Base-by-base conservation (phyloP, 2,113 vertebrate genomes). In the Macrotus californicus region DNA sequence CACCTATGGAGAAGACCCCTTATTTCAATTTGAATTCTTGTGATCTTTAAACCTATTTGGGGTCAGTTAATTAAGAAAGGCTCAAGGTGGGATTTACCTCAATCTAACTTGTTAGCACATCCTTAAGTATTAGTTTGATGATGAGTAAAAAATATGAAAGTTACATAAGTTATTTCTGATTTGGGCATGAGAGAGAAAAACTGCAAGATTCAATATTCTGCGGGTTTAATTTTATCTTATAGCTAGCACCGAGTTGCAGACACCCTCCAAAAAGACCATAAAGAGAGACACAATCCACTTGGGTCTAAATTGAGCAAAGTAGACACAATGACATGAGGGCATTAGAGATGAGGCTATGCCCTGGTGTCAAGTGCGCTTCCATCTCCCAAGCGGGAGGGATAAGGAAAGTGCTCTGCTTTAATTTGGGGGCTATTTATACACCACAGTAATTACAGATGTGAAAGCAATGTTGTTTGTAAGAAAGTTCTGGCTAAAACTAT, bases 361-460 rank as follows among this genome's bases (percentile, higher is more conserved):
- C 97, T 84, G 73, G 10, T 92, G 29, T 22, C 89, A 59, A 86
- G 79, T 97, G 95, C 89, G 97, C 92, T 93, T 86, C 48, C 46
- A 24, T 92, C 70, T 97, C 64, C 54, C 88, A 95, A 96, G 94
- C 0, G n/a, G 5, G 6, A 95, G 73, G 59, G 95, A 97, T 67
- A 94, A 94, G 96, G 75, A 82, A 81, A 96, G 73, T 59, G 59
- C 41, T 95, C 43, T 96, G 70, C 87, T 97, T 95, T 96, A 61
- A 21, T 75, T 95, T 81, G 89, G n/a, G 70, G 39, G 11, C 87
- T 97, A 95, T 95, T 97, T 97, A 94, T 64, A 91, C 72, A 96
- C 52, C 34, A 95, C 95, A 84, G 7, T 97, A 97, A 96, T 95
- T 97, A 93, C 75, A 94, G 48, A 92, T 77, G 72, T 92, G 52